Evolutionary conservation across 2,888 invertebrate species (phyloP).

Genomic region (Axea sp.): DNA sequence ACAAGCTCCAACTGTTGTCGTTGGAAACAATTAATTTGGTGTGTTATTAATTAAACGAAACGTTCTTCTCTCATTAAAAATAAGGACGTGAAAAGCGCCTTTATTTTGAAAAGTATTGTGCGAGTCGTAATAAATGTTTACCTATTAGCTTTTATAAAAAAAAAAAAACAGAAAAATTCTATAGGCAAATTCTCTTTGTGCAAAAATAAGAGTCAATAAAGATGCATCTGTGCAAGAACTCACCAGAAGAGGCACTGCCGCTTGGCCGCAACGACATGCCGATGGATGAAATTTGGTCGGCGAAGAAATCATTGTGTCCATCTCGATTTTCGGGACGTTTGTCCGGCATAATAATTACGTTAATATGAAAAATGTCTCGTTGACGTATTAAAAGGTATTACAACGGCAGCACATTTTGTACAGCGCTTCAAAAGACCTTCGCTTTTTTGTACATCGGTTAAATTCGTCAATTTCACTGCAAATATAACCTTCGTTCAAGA

Average conservation of each 20-base stretch:
- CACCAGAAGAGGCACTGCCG: conserved; percentile 87
- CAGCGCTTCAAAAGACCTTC: conserved; percentile 25
- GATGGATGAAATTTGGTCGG: conserved; percentile 88
- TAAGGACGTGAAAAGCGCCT: too few species aligned
- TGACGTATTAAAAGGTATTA: conserved; percentile 59
- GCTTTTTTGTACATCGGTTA: conserved; percentile 36
- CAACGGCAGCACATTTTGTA: conserved; percentile 52
- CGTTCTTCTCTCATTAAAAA: too few species aligned
- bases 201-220: too few species aligned
- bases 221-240: too few species aligned
- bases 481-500: conserved; percentile 8
- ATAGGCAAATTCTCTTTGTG: too few species aligned
- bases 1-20: too few species aligned
- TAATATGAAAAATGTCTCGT: conserved; percentile 42
- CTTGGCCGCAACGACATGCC: conserved; percentile 90
- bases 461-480: conserved; percentile 32
- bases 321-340: conserved; percentile 74
- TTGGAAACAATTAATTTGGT: too few species aligned
- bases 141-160: too few species aligned
- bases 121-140: too few species aligned
- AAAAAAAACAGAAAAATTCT: too few species aligned
- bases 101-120: too few species aligned
- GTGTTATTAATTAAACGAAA: too few species aligned
- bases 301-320: conserved; percentile 76
- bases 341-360: conserved; percentile 73